These are phyloP conservation scores for Sardinella longiceps DNA, from an alignment of 2,797 vertebrate species.

Conservation along the genomic window DNA sequence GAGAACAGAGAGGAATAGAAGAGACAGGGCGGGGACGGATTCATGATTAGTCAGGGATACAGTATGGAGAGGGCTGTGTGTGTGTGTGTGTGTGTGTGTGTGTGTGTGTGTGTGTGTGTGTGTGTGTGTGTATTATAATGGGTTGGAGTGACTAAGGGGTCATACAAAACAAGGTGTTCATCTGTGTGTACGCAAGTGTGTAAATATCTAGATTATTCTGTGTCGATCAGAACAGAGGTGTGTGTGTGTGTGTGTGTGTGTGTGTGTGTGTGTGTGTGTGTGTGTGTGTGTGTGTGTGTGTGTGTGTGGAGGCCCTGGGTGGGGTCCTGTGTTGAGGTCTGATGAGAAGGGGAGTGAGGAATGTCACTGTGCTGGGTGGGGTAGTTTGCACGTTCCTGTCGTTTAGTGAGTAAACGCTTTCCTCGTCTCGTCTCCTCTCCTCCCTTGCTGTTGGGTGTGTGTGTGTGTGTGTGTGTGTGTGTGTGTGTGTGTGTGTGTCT, in stretches of 20 bases:
- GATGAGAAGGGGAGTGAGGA: neutral
- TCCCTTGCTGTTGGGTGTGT: neutral
- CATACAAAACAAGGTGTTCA: neutral
- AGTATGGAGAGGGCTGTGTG: slow-evolving; percentile 15
- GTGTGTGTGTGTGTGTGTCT: neutral
- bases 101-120: neutral
- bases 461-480: neutral
- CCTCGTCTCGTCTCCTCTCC: neutral
- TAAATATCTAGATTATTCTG: too few species aligned
- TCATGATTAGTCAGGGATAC: slow-evolving; percentile 31
- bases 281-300: neutral
- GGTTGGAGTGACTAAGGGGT: neutral
- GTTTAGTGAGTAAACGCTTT: neutral
- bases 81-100: neutral
- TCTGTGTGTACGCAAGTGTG: neutral
- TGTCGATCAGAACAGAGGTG: neutral
- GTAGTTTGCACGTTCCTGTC: neutral
- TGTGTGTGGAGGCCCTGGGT: neutral
- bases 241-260: neutral
- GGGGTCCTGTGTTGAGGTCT: neutral
- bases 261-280: slow-evolving; percentile 11
- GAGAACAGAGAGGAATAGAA: slow-evolving; percentile 28
- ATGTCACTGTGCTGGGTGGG: neutral
- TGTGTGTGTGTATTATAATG: neutral
- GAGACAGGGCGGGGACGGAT: neutral